Evolutionary conservation across 2,888 invertebrate genomes (phyloP).

Genomic region (Parascotia fuliginaria): DNA sequence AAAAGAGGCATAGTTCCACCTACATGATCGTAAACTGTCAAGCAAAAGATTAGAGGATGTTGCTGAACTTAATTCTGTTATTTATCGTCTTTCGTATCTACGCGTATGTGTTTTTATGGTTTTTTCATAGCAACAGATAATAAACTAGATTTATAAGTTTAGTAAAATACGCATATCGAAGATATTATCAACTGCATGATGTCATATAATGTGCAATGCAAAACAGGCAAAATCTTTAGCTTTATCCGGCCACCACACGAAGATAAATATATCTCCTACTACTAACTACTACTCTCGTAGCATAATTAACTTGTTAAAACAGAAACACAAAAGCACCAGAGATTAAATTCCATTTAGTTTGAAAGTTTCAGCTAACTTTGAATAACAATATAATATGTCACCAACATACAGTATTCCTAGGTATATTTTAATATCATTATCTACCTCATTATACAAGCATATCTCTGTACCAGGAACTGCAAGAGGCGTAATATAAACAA

Average conservation of each 20-base stretch:
- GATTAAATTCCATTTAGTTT: too few relatives aligned
- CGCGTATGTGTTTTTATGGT: conserved; percentile 31
- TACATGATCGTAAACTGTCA: conserved; percentile 38
- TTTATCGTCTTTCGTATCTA: conserved; percentile 24
- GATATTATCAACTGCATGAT: too few relatives aligned
- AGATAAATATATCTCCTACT: too few relatives aligned
- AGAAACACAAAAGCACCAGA: too few relatives aligned
- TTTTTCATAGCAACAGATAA: conserved; percentile 22
- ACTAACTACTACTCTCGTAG: too few relatives aligned
- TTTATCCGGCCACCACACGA: too few relatives aligned
- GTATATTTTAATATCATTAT: conserved; percentile 17
- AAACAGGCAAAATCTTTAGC: too few relatives aligned
- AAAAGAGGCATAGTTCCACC: conserved; percentile 35
- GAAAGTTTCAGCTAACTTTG: too few relatives aligned
- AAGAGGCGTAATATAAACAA: conserved; percentile 47
- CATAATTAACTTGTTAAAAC: too few relatives aligned
- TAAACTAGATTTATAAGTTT: conserved; percentile 20
- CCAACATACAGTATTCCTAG: neutral
- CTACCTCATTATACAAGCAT: conserved; percentile 20
- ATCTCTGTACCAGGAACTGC: conserved; percentile 41
- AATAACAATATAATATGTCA: too few relatives aligned
- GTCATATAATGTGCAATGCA: neutral
- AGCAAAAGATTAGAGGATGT: conserved; percentile 25
- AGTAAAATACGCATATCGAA: too few relatives aligned
- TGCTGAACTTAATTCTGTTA: conserved; percentile 33